A percentile compares a stretch with the other conserved stretches of the same genome.
These are phyloP conservation scores for Colaptes auratus DNA, from an alignment of 2,113 vertebrate species.

Conservation along the genomic window DNA sequence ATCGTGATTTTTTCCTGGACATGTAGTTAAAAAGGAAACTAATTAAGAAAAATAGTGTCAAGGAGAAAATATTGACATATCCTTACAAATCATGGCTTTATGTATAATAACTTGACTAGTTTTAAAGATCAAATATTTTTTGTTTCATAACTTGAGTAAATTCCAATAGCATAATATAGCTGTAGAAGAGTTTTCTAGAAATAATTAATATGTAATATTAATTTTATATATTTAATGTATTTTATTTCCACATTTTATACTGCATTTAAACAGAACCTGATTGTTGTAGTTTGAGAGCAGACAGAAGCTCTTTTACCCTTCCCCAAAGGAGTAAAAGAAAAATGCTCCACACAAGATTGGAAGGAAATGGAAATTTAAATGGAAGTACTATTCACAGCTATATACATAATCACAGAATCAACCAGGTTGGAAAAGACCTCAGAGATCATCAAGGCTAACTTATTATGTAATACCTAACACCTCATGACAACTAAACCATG, in stretches of 20 bases:
- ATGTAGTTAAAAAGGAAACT: neutral
- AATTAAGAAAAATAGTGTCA: neutral
- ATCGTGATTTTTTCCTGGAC: conserved; percentile 4
- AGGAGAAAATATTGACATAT: neutral
- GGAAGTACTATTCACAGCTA: too few species aligned
- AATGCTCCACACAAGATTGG: too few species aligned
- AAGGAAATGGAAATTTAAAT: too few species aligned
- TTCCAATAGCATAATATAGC: neutral
- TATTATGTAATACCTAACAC: too few species aligned
- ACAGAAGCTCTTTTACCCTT: too few species aligned
- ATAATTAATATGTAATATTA: neutral
- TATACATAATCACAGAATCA: too few species aligned
- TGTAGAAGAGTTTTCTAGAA: neutral
- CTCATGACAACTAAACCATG: too few species aligned
- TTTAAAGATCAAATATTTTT: neutral
- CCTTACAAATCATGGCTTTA: neutral
- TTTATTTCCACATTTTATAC: neutral
- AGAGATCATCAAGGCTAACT: too few species aligned
- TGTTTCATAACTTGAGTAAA: neutral
- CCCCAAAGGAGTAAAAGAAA: too few species aligned
- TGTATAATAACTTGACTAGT: neutral
- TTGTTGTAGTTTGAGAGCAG: too few species aligned
- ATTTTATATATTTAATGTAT: neutral
- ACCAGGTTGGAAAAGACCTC: too few species aligned
- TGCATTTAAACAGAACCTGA: neutral